Conservation (phyloP, 2,888 invertebrate species). For the Stictocephala bisonia region DNA sequence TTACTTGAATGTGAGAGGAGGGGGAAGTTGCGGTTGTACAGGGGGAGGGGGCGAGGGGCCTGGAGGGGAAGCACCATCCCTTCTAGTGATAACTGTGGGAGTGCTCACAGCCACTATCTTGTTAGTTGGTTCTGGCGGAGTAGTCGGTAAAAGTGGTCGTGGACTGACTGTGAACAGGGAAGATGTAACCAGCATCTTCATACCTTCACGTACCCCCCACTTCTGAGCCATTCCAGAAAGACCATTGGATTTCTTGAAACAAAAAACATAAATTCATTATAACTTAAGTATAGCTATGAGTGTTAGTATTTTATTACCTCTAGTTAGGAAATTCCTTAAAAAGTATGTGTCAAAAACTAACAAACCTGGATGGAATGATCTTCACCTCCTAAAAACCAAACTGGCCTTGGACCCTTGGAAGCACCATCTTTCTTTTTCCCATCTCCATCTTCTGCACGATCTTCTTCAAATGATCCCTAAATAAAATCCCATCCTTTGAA, state of each 20-base stretch:
- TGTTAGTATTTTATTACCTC: neutral
- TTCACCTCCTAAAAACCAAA: constrained; percentile 71
- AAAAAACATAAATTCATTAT: too few species aligned
- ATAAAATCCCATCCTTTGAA: too few species aligned
- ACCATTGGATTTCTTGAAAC: constrained; percentile 56
- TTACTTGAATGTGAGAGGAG: constrained; percentile 31
- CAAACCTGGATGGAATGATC: constrained; percentile 66
- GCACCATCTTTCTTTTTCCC: constrained; percentile 64
- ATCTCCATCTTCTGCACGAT: constrained; percentile 53
- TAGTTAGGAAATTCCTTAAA: neutral
- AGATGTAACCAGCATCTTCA: constrained; percentile 71
- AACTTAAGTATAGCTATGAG: too few species aligned
- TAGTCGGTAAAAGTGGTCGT: constrained; percentile 34
- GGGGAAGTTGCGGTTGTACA: constrained; percentile 56
- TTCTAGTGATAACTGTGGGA: constrained; percentile 56
- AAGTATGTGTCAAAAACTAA: neutral
- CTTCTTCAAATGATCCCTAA: constrained; percentile 76
- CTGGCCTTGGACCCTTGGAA: constrained; percentile 63
- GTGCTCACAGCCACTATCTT: constrained; percentile 51
- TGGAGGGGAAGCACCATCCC: constrained; percentile 50
- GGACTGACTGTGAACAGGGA: constrained; percentile 63
- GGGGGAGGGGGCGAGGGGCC: neutral
- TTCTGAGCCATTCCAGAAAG: constrained; percentile 65
- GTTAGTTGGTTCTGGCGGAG: constrained; percentile 35
- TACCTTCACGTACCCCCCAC: constrained; percentile 72